phyloP scores from a whole-genome alignment of 2,113 vertebrate genomes.

The Odocoileus hemionus region DNA sequence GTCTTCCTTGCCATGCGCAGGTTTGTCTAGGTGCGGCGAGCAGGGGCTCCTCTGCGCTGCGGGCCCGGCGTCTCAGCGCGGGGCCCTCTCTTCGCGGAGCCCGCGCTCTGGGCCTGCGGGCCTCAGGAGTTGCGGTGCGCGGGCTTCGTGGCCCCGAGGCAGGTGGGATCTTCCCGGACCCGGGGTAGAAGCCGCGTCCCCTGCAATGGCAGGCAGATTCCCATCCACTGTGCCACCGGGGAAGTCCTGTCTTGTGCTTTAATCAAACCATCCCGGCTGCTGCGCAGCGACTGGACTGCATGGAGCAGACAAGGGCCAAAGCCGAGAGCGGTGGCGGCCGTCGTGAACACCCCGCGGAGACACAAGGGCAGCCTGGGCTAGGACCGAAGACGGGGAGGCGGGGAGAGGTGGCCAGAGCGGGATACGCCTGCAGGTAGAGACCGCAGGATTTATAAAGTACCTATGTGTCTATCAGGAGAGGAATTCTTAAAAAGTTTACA shows the following conservation, averaged over 20 bases:
- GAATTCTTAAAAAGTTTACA: neutral
- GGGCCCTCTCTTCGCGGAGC: neutral
- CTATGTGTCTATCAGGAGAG: neutral
- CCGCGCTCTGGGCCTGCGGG: rapidly evolving
- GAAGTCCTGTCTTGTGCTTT: neutral
- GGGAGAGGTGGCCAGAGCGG: neutral
- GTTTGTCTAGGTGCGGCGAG: neutral
- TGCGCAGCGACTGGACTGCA: rapidly evolving
- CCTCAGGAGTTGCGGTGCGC: too few relatives aligned
- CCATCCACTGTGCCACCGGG: neutral
- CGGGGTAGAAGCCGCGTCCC: neutral
- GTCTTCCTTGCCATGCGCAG: neutral
- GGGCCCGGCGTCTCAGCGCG: rapidly evolving
- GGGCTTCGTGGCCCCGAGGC: neutral
- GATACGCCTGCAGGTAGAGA: neutral
- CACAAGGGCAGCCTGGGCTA: rapidly evolving
- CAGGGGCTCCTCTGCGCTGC: neutral
- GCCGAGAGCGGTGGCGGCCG: rapidly evolving
- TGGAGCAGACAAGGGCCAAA: neutral
- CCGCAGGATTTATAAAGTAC: neutral
- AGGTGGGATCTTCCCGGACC: neutral
- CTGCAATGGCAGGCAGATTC: neutral
- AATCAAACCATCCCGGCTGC: neutral
- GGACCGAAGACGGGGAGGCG: neutral
- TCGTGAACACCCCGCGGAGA: neutral